These are phyloP conservation scores for Drosophila fungiperda DNA, from an alignment of 2,888 invertebrate genomes.

Conservation along the genomic window DNA sequence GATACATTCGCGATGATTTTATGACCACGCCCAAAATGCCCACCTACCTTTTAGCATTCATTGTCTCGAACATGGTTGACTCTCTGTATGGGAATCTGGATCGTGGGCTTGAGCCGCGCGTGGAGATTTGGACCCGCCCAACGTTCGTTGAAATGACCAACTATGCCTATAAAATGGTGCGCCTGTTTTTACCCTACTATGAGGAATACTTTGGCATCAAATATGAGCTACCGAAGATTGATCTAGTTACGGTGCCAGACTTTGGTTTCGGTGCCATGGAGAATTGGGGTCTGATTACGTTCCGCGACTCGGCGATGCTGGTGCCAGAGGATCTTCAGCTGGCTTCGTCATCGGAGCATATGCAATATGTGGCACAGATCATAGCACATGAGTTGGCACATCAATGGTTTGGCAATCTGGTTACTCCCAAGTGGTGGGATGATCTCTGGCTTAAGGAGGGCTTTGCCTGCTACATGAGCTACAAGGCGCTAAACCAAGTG, in stretches of 20 bases:
- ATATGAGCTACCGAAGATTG: slow-evolving; percentile 89
- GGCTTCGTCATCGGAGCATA: slow-evolving; percentile 86
- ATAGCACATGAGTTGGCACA: slow-evolving; percentile 93
- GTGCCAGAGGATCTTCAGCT: slow-evolving; percentile 84
- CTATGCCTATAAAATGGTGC: slow-evolving; percentile 87
- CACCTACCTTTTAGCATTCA: slow-evolving; percentile 90
- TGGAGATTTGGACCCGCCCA: slow-evolving; percentile 84
- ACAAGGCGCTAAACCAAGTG: slow-evolving; percentile 84
- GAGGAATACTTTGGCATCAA: slow-evolving; percentile 88
- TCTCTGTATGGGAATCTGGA: slow-evolving; percentile 77
- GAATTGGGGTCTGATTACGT: slow-evolving; percentile 88
- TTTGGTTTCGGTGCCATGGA: slow-evolving; percentile 91
- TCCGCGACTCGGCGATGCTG: slow-evolving; percentile 88
- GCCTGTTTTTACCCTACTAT: slow-evolving; percentile 87
- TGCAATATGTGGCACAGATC: slow-evolving; percentile 88
- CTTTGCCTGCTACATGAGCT: slow-evolving; percentile 86
- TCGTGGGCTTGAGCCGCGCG: slow-evolving; percentile 74
- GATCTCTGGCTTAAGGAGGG: slow-evolving; percentile 89
- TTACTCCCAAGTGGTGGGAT: slow-evolving; percentile 91
- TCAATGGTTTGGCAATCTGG: slow-evolving; percentile 93
- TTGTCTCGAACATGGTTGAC: slow-evolving; percentile 86
- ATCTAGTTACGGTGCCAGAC: slow-evolving; percentile 90
- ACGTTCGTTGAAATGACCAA: slow-evolving; percentile 83
- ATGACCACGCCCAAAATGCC: slow-evolving; percentile 89
- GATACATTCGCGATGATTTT: slow-evolving; percentile 89